Base-by-base conservation (phyloP, 2,888 invertebrate species). In the Antheraea yamamai region DNA sequence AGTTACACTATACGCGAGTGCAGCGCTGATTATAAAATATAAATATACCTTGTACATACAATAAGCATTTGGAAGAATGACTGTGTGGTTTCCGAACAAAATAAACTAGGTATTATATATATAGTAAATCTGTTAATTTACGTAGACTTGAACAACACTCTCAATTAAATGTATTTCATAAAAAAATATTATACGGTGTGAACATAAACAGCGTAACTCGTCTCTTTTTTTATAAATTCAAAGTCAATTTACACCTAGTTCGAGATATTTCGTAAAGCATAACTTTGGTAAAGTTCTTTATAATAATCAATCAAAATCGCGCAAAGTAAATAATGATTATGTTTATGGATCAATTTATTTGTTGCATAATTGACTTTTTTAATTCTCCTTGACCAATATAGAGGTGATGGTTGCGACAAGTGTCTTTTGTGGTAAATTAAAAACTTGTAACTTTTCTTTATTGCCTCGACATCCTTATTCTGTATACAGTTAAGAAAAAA, bases 351-450 rank as follows among this genome's bases (percentile, higher is more conserved):
- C 30, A 16, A 66, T 66, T 66, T 30, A 30, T 66, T 66, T 66
- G 4, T 66, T 66, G 64, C 64, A 66, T 66, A 30, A 66, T 66
- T n/a, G 20, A 20, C 35, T 70, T 66, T 75, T 70, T 73, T 76
- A 74, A 74, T 73, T 79, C 76, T 78, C 85, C 85, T 85, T 85
- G 85, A 84, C 85, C 85, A 80, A 79, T 75, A 80, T 80, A 78
- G 39, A 55, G 61, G 70, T 18, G 77, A 78, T 81, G 81, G 80
- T 78, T 75, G 81, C 77, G 76, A 83, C 79, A 81, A 80, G 77
- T 78, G 79, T 72, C 75, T 83, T 75, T 75, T 66, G 52, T 75
- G 16, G 30, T 55, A 73, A 74, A 74, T 74, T 74, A 74, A 68
- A 74, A 68, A 30, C 71, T 51, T 64, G 66, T 68, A 23, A 55